phyloP scores from a whole-genome alignment of 2,888 invertebrate genomes.

The Dugesia japonica region DNA sequence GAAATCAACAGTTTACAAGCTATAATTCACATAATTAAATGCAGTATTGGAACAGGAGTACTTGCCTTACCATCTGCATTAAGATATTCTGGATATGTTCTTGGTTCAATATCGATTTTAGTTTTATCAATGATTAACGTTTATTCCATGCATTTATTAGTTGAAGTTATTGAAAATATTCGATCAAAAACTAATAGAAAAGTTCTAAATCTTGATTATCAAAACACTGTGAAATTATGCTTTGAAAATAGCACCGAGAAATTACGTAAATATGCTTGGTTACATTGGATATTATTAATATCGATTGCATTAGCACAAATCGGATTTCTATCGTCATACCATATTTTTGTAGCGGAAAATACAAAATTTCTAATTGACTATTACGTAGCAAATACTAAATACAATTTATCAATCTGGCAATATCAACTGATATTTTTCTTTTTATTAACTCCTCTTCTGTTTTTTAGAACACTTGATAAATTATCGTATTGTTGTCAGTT shows the following conservation, averaged over 20 bases:
- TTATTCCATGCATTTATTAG: conserved; percentile 20
- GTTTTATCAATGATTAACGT: conserved; percentile 14
- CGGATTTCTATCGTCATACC: conserved; percentile 86
- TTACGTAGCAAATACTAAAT: background rate
- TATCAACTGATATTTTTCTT: background rate
- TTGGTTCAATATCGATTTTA: conserved; percentile 44
- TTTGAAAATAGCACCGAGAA: background rate
- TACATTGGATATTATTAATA: background rate
- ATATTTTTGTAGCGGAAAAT: conserved; percentile 75
- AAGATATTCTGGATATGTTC: conserved; percentile 69
- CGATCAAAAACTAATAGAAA: background rate
- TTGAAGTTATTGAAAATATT: conserved; percentile 16
- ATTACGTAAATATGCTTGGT: background rate
- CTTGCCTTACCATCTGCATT: conserved; percentile 89
- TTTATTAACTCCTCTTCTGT: conserved; percentile 7
- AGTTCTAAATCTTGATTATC: conserved; percentile 1
- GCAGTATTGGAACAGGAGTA: conserved; percentile 81
- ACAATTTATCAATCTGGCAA: background rate
- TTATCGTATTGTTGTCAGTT: conserved; percentile 22
- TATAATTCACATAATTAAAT: conserved; percentile 68
- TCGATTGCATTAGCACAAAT: conserved; percentile 60
- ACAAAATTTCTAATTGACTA: conserved; percentile 43
- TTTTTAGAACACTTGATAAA: conserved; percentile 20
- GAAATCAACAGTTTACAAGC: conserved; percentile 53
- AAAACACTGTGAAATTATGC: background rate